phyloP scores from a whole-genome alignment of 2,888 invertebrate species.

The Hydrotaea diabolus region DNA sequence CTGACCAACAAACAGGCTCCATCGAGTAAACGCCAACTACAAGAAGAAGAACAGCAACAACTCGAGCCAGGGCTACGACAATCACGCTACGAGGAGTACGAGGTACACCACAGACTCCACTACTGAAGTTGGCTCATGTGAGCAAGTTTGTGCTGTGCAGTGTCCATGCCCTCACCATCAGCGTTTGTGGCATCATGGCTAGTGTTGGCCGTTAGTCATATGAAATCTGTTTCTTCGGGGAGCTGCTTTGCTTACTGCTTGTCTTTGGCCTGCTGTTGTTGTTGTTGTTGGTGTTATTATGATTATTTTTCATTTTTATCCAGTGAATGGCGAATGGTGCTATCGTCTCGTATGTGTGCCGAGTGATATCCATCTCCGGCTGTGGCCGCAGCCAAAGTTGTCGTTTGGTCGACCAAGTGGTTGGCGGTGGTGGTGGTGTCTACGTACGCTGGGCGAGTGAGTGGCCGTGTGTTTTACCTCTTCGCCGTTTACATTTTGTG shows the following conservation, averaged over 20 bases:
- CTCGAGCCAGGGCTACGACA: not conserved
- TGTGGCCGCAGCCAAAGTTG: not conserved
- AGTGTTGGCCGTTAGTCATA: constrained; percentile 40
- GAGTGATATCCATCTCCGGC: not conserved
- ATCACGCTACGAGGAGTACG: not conserved
- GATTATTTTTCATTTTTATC: constrained; percentile 30
- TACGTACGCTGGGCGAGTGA: not conserved
- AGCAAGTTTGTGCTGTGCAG: constrained; percentile 12
- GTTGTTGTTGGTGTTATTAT: constrained; percentile 37
- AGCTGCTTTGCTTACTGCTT: constrained; percentile 33
- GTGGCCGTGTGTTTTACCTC: not conserved
- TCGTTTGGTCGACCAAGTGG: not conserved
- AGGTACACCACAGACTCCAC: not conserved
- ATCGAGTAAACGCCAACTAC: constrained; percentile 44
- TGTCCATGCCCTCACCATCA: not conserved
- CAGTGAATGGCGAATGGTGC: no score
- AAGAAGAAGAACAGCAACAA: constrained; percentile 11
- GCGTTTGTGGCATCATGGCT: not conserved
- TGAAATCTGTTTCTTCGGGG: not conserved
- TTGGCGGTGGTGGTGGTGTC: not conserved
- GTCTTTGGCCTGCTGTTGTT: constrained; percentile 35
- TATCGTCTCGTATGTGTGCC: not conserved
- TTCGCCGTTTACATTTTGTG: not conserved
- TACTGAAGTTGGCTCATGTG: not conserved
- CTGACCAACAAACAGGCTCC: constrained; percentile 40